These are phyloP conservation scores for Xenus cinereus DNA, from an alignment of 2,113 vertebrate species.

Conservation along the genomic window DNA sequence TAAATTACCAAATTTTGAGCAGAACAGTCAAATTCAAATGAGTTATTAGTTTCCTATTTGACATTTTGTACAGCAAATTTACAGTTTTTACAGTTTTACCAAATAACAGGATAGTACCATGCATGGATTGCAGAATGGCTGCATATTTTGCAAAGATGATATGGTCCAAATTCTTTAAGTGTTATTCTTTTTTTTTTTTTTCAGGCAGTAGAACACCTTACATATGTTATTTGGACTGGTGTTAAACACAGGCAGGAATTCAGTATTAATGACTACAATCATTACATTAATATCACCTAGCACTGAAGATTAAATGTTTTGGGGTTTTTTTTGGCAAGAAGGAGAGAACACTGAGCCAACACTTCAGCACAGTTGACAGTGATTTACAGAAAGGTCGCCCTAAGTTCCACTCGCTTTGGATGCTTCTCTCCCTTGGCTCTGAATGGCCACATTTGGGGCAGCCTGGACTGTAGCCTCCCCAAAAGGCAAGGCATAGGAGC, in stretches of 20 bases:
- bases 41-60: neutral
- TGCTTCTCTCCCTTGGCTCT: neutral
- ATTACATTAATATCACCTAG: neutral
- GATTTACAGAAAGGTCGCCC: neutral
- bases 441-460: neutral
- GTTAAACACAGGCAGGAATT: neutral
- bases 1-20: neutral
- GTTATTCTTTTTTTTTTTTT: neutral
- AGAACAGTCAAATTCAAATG: neutral
- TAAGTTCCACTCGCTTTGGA: accelerated
- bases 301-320: neutral
- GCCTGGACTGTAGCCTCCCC: neutral
- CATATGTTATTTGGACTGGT: neutral
- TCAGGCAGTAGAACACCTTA: neutral
- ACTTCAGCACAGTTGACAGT: neutral
- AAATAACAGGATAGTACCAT: neutral
- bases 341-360: neutral
- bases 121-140: neutral
- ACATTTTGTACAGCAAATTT: neutral
- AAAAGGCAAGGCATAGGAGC: neutral
- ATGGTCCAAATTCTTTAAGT: neutral
- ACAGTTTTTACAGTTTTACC: neutral
- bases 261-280: neutral
- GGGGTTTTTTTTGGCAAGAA: neutral
- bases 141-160: neutral